A percentile compares a stretch with the other conserved stretches of the same genome.
Evolutionary conservation across 2,888 invertebrate species (phyloP).

Genomic region (Eledona agricola): DNA sequence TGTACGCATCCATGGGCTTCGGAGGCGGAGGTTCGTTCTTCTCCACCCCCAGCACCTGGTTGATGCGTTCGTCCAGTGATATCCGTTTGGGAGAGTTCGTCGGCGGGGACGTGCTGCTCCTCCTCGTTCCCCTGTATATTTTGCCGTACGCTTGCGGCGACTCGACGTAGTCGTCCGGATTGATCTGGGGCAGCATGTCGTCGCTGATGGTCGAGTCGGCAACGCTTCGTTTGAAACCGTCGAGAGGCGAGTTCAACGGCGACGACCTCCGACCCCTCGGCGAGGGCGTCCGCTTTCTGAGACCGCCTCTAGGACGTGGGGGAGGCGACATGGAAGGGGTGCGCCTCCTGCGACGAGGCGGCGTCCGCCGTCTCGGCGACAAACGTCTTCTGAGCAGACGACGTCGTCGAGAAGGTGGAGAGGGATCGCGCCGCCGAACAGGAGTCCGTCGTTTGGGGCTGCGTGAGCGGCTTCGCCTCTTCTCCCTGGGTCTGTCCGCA

Average conservation of each 20-base stretch:
- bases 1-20: slow-evolving; percentile 1
- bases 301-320: slow-evolving; percentile 17
- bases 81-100: slow-evolving; percentile 65
- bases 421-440: too few relatives aligned
- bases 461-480: slow-evolving; percentile 18
- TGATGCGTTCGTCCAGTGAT: slow-evolving; percentile 69
- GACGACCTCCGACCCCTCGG: slow-evolving; percentile 42
- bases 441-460: slow-evolving; percentile 28
- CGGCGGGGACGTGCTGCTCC: slow-evolving; percentile 21
- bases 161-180: slow-evolving; percentile 47
- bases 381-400: slow-evolving; percentile 17
- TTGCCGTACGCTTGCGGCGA: slow-evolving; percentile 43
- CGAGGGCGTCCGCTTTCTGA: slow-evolving; percentile 41
- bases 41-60: slow-evolving; percentile 67
- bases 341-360: slow-evolving; percentile 15
- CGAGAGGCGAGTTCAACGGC: slow-evolving; percentile 56
- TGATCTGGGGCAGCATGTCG: slow-evolving; percentile 59
- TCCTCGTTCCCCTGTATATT: not conserved
- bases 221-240: slow-evolving; percentile 61
- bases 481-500: slow-evolving; percentile 17
- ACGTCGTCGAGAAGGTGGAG: slow-evolving; percentile 25
- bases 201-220: slow-evolving; percentile 68
- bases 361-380: slow-evolving; percentile 21
- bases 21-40: slow-evolving; percentile 51
- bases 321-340: slow-evolving; percentile 12